These are phyloP conservation scores for Syngnathoides biaculeatus DNA, from an alignment of 2,113 vertebrate species.

Conservation along the genomic window DNA sequence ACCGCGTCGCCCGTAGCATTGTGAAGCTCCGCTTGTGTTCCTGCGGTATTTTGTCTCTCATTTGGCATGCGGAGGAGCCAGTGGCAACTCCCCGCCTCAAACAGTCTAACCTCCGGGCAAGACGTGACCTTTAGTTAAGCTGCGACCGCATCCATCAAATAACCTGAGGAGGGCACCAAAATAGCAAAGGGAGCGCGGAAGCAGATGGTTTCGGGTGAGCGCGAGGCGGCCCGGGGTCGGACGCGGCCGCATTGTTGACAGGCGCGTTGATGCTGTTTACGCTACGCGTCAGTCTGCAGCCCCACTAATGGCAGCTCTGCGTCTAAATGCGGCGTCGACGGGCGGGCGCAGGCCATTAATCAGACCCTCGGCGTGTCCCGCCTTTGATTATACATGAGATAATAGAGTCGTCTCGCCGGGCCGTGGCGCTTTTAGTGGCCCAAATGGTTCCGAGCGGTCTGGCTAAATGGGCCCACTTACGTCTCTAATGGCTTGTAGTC, in stretches of 20 bases:
- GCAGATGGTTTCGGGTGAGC: slow-evolving; percentile 35
- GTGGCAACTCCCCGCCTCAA: background rate
- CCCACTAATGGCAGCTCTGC: slow-evolving; percentile 66
- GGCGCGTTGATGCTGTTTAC: slow-evolving; percentile 67
- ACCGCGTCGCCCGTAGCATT: background rate
- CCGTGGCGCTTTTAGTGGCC: slow-evolving; percentile 31
- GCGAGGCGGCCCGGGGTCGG: slow-evolving; percentile 26
- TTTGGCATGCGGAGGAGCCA: background rate
- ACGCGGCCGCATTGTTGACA: slow-evolving; percentile 63
- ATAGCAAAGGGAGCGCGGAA: slow-evolving; percentile 17
- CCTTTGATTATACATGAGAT: slow-evolving; percentile 63
- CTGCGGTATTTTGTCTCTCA: background rate
- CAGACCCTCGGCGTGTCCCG: slow-evolving; percentile 53
- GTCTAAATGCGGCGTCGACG: slow-evolving; percentile 57
- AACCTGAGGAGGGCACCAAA: slow-evolving; percentile 22
- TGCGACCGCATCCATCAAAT: slow-evolving; percentile 19
- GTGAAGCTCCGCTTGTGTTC: background rate
- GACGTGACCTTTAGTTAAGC: slow-evolving; percentile 6
- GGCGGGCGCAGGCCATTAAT: slow-evolving; percentile 58
- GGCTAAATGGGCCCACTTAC: slow-evolving; percentile 23
- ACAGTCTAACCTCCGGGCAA: background rate
- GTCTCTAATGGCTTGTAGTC: background rate
- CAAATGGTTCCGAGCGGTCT: slow-evolving; percentile 20
- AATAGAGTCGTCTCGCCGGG: slow-evolving; percentile 51
- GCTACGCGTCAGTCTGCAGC: slow-evolving; percentile 48